Base-by-base conservation (phyloP, 2,888 invertebrate species). In the Oasisia sp. region DNA sequence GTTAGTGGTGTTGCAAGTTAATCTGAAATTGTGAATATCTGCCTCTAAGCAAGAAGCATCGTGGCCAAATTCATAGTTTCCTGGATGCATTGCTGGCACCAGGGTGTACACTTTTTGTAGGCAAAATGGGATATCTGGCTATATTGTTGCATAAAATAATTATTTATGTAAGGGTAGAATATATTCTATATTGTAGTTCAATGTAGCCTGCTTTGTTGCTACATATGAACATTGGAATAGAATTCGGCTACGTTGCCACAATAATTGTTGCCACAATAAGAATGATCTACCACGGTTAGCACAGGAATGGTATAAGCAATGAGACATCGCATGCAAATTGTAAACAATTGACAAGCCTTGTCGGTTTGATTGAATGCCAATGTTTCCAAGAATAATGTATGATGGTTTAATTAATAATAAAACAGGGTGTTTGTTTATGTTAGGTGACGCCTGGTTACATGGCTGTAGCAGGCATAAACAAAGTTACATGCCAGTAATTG, bases 1-100 rank as follows among this genome's bases (percentile, higher is more conserved):
- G 74, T 74, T 74, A 74, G 74, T 74, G 74, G 74, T 74, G 74
- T 74, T 74, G 74, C 74, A 74, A 74, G 19, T 74, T 74, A 74
- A 74, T 74, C 74, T 27, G 74, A 74, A 74, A 27, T 74, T 74
- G 74, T 27, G 74, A 27, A n/a, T n/a, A 74, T 74, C 27, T 74
- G 74, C 74, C 74, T 27, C 74, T 27, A 74, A 74, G 74, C 74
- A 27, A 74, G 74, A 27, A 74, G 14, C 74, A 27, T n/a, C n/a
- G n/a, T 74, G 74, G n/a, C 27, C 74, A 74, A 2, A 14, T 19
- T 58, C 14, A 58, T 58, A 58, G 12, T 19, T 58, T 58, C 19
- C 27, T 58, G 58, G 19, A 14, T 19, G 19, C 27, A 14, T 58
- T 58, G 58, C 58, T 12, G 58, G 19, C 58, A 19, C 27, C 58